Evolutionary conservation across 2,113 vertebrate species (phyloP), one percentile per base, ranked within the genome.

Genomic region (Halcyon malimbica): DNA sequence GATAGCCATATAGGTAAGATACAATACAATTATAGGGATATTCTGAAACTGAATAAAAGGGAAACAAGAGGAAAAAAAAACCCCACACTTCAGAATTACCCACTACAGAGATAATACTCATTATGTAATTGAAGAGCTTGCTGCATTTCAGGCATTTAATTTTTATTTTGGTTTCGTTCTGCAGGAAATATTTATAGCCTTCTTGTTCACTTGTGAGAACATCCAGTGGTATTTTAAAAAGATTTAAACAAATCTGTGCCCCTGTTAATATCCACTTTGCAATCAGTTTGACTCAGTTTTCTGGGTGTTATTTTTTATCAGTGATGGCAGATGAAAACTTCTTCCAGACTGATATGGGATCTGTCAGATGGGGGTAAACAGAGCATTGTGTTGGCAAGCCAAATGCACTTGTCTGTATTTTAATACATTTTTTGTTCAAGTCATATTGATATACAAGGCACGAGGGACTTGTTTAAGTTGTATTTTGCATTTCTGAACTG

Each of bases 161-260:
- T 92, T 91, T 91, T 94, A 95, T 96, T 96, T 96, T 90, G 82
- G 82, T 54, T 91, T 95, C 71, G 28, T 88, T 95, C 90, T 88
- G 90, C 88, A 63, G 75, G 4, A 84, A 95, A 90, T 97, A 96
- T 95, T 96, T 96, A 92, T 96, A 97, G 93, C 60, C 23, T 35
- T 93, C 75, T 77, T 75, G 86, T 95, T 96, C 85, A 77, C 96
- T 96, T 77, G 60, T 76, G 60, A 90, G 90, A 93, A 95, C 93
- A 96, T 92, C 68, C 85, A 95, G 79, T 93, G 84, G 87, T 80
- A 94, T 96, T 96, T 94, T 90, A 77, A 96, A 96, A 94, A 64
- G 46, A 74, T 78, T 90, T 91, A 90, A 94, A 92, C 63, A 59
- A 88, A 68, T 82, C 12, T 4, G 29, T 95, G 95, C 76, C 92